Evolutionary conservation across 1,140 invertebrate species (phyloP), one percentile per base, ranked within the genome.

Genomic region (Papilio machaon): DNA sequence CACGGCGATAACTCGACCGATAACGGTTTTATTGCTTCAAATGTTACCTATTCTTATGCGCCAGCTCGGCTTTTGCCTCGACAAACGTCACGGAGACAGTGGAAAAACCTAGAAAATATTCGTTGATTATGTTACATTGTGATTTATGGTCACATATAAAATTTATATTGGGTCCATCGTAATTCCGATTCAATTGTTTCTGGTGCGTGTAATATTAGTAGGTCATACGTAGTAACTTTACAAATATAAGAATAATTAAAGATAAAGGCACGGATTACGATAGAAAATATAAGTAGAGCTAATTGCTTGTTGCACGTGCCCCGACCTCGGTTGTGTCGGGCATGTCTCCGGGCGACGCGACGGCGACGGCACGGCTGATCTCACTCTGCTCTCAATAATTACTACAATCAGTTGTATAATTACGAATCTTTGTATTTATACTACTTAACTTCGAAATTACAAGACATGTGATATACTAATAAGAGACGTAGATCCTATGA

Each of bases 11-110:
- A 93, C 86, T 89, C 84, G 64, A 35, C 85, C 87, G 92, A 93
- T 93, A 94, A 92, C 88, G 89, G 75, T 92, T 94, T 94, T 94
- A 94, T 92, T 90, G 83, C 91, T 90, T 91, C 88, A 91, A 91
- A 93, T 94, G 90, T 90, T 92, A 91, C 91, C 90, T 91, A 91
- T 91, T 90, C 90, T 86, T 87, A 85, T 91, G 90, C 89, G 86
- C 85, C 82, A 85, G 84, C 81, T 84, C 79, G 82, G 76, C 83
- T 88, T 89, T 88, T 85, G 82, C 87, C 85, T 90, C 78, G 70
- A 84, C 85, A 87, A 85, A 75, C 75, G 54, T 77, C 80, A 81
- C 60, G 77, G 73, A 81, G 74, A 78, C 77, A 85, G 75, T 85
- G 82, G 73, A 85, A 81, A 83, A 82, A 85, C 70, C 76, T 84